Evolutionary conservation across 2,888 invertebrate species (phyloP).

Genomic region (Agriopis leucophaearia): DNA sequence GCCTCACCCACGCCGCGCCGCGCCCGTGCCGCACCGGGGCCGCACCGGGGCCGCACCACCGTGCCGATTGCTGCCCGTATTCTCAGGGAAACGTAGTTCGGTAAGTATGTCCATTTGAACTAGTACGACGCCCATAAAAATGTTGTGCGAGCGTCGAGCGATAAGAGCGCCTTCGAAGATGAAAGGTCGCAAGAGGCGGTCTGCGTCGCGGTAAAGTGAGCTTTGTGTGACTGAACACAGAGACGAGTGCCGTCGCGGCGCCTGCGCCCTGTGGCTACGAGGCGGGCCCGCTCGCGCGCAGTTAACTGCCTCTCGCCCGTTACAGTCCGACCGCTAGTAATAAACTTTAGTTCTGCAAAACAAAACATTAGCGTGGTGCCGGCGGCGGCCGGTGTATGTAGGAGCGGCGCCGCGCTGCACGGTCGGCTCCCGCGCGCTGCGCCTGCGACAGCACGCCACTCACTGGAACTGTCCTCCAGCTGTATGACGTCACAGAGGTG

Average conservation of each 20-base stretch:
- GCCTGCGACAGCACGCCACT: neutral
- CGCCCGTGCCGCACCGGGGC: constrained; percentile 32
- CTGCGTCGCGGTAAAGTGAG: neutral
- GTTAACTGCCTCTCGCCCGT: constrained; percentile 27
- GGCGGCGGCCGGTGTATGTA: too few relatives aligned
- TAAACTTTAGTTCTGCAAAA: constrained; percentile 27
- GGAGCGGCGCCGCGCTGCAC: neutral
- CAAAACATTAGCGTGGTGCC: constrained; percentile 10
- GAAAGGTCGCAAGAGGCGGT: constrained; percentile 17
- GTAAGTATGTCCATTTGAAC: constrained; percentile 50
- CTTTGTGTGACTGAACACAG: neutral
- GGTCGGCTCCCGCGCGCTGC: neutral
- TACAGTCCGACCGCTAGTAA: constrained; percentile 9
- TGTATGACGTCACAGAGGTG: too few relatives aligned
- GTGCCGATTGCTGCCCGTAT: constrained; percentile 22
- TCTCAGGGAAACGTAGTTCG: constrained; percentile 16
- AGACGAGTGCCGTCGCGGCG: constrained; percentile 6
- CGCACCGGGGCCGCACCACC: constrained; percentile 37
- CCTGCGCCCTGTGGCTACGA: constrained; percentile 1
- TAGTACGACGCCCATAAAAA: constrained; percentile 58
- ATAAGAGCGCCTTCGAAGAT: constrained; percentile 48
- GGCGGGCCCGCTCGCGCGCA: constrained; percentile 9
- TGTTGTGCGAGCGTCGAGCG: constrained; percentile 54
- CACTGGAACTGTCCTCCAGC: too few relatives aligned
- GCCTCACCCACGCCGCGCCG: constrained; percentile 32